phyloP scores from a whole-genome alignment of 2,797 vertebrate species.

The Apogon hyalosoma region DNA sequence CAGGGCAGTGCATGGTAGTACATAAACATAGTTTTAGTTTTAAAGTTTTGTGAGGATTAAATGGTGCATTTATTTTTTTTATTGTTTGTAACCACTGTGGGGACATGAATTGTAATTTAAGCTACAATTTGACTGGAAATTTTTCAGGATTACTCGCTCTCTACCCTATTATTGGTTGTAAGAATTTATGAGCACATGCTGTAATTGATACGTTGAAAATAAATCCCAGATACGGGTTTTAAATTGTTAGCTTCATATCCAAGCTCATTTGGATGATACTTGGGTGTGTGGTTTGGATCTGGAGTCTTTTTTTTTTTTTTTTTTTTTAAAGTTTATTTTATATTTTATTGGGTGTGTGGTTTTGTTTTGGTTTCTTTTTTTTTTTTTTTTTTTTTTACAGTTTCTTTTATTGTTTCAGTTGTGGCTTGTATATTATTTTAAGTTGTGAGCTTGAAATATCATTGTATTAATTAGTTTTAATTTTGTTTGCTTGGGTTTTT shows the following conservation, averaged over 20 bases:
- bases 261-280: constrained; percentile 24
- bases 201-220: constrained; percentile 49
- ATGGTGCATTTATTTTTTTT: constrained; percentile 34
- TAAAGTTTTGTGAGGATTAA: constrained; percentile 46
- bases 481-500: too few species aligned
- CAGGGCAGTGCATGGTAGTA: constrained; percentile 15
- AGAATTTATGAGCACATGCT: constrained; percentile 39
- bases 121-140: constrained; percentile 36
- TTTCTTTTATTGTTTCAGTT: too few species aligned
- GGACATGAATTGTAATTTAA: constrained; percentile 37
- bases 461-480: too few species aligned
- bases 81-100: constrained; percentile 42
- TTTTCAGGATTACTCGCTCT: constrained; percentile 39
- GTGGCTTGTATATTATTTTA: too few species aligned
- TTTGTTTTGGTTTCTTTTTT: too few species aligned
- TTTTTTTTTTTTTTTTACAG: too few species aligned
- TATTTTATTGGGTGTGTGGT: too few species aligned
- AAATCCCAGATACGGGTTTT: constrained; percentile 34
- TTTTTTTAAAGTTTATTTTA: too few species aligned
- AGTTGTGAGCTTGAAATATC: too few species aligned
- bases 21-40: constrained; percentile 31
- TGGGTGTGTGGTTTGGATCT: constrained; percentile 30
- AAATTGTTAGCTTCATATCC: constrained; percentile 47
- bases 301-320: too few species aligned
- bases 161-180: constrained; percentile 21